These are phyloP conservation scores for Vimba vimba DNA, from an alignment of 2,113 vertebrate species.

Conservation along the genomic window DNA sequence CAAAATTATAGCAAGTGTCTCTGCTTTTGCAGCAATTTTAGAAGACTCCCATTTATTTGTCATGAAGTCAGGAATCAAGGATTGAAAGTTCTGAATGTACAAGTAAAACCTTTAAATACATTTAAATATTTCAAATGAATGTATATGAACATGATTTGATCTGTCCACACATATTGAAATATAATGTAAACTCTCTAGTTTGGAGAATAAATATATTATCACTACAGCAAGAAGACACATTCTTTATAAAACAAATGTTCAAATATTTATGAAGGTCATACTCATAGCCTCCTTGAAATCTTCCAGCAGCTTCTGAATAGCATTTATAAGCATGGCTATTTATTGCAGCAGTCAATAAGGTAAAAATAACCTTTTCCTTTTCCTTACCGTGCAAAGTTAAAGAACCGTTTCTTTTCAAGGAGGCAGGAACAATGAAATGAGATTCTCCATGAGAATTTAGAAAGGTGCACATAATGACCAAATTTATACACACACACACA, in stretches of 20 bases:
- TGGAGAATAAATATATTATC: background rate
- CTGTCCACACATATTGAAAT: background rate
- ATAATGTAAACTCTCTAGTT: background rate
- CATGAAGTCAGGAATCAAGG: no score
- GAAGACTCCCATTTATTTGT: no score
- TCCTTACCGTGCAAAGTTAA: background rate
- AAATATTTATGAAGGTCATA: background rate
- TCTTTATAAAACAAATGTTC: background rate
- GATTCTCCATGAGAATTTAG: background rate
- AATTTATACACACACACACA: no score
- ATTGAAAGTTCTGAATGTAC: no score
- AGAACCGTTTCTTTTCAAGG: background rate
- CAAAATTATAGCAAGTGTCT: no score
- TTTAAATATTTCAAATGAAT: no score
- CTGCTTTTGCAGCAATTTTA: no score
- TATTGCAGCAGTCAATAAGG: slow-evolving; percentile 3
- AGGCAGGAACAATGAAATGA: background rate
- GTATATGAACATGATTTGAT: background rate
- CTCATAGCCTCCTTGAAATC: background rate
- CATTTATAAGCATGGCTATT: slow-evolving; percentile 4
- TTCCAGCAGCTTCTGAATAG: slow-evolving; percentile 1
- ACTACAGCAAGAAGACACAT: background rate
- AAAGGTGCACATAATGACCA: background rate
- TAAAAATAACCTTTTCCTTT: background rate
- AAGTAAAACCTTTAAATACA: no score